Conservation (phyloP, 2,113 vertebrate species). For the Haemorhous mexicanus region DNA sequence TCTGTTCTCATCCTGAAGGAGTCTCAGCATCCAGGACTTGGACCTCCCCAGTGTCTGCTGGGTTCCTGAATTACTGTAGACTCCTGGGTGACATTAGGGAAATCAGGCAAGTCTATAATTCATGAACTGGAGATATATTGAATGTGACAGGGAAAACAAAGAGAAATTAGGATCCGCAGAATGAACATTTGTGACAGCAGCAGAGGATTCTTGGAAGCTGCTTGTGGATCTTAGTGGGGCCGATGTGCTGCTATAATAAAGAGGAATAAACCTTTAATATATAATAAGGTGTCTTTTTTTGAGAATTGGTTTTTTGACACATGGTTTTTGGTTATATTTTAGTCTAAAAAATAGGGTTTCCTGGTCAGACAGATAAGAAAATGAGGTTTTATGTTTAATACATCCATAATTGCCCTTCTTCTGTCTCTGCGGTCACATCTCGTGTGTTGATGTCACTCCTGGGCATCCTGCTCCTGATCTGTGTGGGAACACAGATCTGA, state of each 20-base stretch:
- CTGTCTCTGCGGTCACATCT: fast-evolving
- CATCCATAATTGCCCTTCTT: neutral
- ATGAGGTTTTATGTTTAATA: neutral
- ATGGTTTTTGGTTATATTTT: neutral
- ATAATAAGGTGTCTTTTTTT: neutral
- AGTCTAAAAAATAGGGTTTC: neutral
- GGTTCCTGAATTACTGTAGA: neutral
- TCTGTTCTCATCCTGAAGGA: neutral
- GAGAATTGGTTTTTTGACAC: neutral
- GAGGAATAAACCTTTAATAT: neutral
- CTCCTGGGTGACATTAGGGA: neutral
- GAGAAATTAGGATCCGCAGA: neutral
- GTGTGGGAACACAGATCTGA: neutral
- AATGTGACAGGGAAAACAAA: slow-evolving; percentile 2
- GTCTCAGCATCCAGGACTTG: neutral
- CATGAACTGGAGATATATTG: neutral
- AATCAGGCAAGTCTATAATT: neutral
- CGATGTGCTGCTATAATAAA: neutral
- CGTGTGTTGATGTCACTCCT: fast-evolving
- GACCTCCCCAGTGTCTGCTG: neutral
- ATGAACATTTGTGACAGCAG: neutral
- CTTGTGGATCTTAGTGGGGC: neutral
- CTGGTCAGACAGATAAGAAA: neutral
- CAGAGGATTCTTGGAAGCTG: neutral
- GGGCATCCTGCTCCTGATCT: neutral